Evolutionary conservation across 1,140 invertebrate species (phyloP).

Genomic region (Drosophila melanica): DNA sequence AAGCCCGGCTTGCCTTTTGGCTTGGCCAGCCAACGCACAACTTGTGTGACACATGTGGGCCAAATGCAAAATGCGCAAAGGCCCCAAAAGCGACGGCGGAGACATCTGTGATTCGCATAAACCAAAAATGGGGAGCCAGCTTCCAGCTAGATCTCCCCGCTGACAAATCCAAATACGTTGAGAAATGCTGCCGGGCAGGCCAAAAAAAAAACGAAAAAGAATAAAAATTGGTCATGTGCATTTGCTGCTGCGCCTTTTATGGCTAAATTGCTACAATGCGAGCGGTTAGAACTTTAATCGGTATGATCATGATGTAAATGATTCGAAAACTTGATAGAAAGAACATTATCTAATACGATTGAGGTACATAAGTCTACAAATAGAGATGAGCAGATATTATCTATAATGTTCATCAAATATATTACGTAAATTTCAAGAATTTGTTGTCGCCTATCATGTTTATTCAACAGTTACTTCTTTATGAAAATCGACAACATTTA

Average conservation of each 20-base stretch:
- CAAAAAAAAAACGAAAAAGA: background rate
- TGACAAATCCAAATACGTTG: background rate
- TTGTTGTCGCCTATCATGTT: too few relatives aligned
- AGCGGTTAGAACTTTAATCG: constrained; percentile 5
- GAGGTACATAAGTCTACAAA: too few relatives aligned
- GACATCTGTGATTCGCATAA: constrained; percentile 28
- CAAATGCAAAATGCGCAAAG: constrained; percentile 48
- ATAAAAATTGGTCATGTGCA: too few relatives aligned
- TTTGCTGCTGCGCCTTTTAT: constrained; percentile 4
- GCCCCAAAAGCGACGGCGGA: constrained; percentile 19
- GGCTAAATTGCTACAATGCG: constrained; percentile 3
- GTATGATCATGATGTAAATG: background rate
- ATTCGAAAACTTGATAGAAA: background rate
- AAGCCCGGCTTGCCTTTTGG: background rate
- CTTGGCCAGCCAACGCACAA: constrained; percentile 54
- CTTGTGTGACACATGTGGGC: constrained; percentile 71
- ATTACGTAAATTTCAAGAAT: too few relatives aligned
- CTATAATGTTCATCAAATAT: too few relatives aligned
- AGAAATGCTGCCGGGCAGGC: background rate
- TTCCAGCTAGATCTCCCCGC: background rate
- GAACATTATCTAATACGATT: background rate
- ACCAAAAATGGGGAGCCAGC: background rate
- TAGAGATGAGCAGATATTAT: too few relatives aligned
- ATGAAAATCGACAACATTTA: too few relatives aligned
- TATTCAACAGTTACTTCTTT: too few relatives aligned